Conservation (phyloP, 2,888 invertebrate genomes). For the Galerucella calmariensis region DNA sequence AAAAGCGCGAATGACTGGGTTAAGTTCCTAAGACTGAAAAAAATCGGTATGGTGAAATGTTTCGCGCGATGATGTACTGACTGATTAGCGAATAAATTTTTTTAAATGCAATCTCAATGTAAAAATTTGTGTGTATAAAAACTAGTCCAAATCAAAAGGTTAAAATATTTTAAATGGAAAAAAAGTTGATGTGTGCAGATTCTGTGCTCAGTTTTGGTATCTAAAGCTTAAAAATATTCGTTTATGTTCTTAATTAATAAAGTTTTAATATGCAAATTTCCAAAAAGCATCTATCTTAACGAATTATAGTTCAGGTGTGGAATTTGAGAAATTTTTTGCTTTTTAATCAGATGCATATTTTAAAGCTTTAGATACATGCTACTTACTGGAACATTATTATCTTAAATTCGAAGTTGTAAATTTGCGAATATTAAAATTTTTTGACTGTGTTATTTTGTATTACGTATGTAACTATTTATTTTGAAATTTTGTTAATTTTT, state of each 20-base stretch:
- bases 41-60: conserved; percentile 33
- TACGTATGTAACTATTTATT: conserved; percentile 50
- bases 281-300: no score
- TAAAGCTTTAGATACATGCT: conserved; percentile 7
- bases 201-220: conserved; percentile 8
- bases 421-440: conserved; percentile 42
- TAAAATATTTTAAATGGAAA: conserved; percentile 19
- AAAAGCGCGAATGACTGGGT: conserved; percentile 63
- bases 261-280: no score
- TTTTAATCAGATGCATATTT: background rate
- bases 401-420: conserved; percentile 33
- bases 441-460: conserved; percentile 57
- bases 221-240: conserved; percentile 6
- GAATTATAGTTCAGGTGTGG: no score
- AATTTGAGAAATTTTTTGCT: no score
- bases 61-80: conserved; percentile 22
- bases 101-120: conserved; percentile 48
- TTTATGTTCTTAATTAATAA: no score
- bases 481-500: conserved; percentile 19
- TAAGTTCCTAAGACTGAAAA: conserved; percentile 62
- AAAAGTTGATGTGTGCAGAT: background rate
- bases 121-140: conserved; percentile 55
- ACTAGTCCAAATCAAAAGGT: conserved; percentile 53
- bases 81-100: conserved; percentile 36
- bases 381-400: background rate